A percentile compares a stretch with the other conserved stretches of the same genome.
Evolutionary conservation across 2,113 vertebrate species (phyloP).

Genomic region (Dasyornis broadbenti): DNA sequence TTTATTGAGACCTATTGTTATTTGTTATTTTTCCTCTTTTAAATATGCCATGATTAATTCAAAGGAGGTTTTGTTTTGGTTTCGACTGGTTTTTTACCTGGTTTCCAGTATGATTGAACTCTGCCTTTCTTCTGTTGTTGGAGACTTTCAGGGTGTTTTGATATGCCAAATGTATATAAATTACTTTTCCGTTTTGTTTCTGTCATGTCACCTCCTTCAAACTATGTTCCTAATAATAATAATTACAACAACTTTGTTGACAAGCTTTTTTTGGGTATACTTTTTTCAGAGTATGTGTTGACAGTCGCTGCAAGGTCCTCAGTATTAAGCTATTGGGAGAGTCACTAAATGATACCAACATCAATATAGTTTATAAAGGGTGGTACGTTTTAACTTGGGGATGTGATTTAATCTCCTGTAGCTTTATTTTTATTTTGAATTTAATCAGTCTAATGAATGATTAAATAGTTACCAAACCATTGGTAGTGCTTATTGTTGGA

Average conservation of each 20-base stretch:
- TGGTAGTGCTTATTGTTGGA: neutral
- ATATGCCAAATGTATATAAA: neutral
- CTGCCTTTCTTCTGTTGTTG: neutral
- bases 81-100: neutral
- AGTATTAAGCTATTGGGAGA: neutral
- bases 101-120: neutral
- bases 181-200: fast-evolving
- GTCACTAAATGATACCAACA: neutral
- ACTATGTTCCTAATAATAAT: neutral
- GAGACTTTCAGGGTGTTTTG: neutral
- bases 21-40: neutral
- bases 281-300: neutral
- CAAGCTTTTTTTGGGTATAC: neutral
- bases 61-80: neutral
- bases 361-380: neutral
- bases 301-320: neutral
- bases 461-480: neutral
- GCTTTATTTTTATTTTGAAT: neutral
- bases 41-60: neutral
- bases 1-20: neutral
- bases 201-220: neutral
- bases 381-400: neutral
- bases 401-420: neutral
- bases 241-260: neutral
- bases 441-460: neutral